Evolutionary conservation across 2,888 invertebrate genomes (phyloP), one percentile per base, ranked within the genome.

Genomic region (Ecliptopera silaceata): DNA sequence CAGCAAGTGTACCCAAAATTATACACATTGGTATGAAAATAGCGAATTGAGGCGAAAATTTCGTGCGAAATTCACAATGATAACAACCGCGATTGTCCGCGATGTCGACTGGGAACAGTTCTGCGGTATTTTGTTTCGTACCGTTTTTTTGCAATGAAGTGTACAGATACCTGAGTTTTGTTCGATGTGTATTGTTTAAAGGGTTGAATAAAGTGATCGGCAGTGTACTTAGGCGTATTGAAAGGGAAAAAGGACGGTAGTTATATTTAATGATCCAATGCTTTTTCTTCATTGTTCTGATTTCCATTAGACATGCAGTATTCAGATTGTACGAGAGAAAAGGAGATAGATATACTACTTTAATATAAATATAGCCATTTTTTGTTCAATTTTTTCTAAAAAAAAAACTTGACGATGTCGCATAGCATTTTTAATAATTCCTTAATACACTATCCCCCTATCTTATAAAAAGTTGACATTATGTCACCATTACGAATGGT

Each of bases 91-190:
- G 70, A 75, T 74, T 74, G 79, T 72, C 68, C 70, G 56, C 65
- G 69, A 64, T 64, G 71, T 65, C 69, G 69, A 71, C 68, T 67
- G 71, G 72, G 72, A 66, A 70, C 65, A 63, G 64, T 71, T 68
- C 60, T 59, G 63, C 45, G 53, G 63, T 57, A 54, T 69, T 71
- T 70, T 72, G 72, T 74, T 71, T 71, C 64, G 36, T 41, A 18
- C 59, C 59, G 63, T 64, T 72, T 69, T 75, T 75, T 72, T 72
- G 72, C 75, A 75, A 77, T 73, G 76, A 80, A 82, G 75, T 81
- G 77, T 69, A 70, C 63, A 64, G 26, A n/a, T 41, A 49, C 43
- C 29, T 43, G 42, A 36, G 36, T 50, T 47, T 43, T 47, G 36
- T 39, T 38, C 38, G 32, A 32, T 52, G 46, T 31, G 45, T 48